A percentile compares a stretch with the other conserved stretches of the same genome.
These are phyloP conservation scores for Tenebrio molitor DNA, from an alignment of 1,140 invertebrate species.

Conservation along the genomic window DNA sequence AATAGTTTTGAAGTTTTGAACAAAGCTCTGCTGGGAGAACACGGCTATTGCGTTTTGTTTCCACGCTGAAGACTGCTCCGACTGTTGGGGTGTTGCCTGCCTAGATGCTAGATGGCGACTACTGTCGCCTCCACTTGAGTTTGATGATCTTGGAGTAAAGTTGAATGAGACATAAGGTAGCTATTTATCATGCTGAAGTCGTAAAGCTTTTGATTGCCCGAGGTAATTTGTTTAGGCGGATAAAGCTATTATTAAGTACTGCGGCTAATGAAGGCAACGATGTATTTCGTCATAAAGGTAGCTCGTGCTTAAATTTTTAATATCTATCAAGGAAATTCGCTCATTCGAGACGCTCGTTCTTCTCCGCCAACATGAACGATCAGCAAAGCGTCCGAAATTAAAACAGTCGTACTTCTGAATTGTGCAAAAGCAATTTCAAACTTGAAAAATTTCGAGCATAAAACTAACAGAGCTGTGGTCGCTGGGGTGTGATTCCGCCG, in stretches of 20 bases:
- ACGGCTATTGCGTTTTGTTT: conserved; percentile 11
- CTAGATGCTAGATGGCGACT: conserved; percentile 28
- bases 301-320: conserved; percentile 36
- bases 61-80: neutral
- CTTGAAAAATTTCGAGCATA: conserved; percentile 33
- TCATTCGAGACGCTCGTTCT: neutral
- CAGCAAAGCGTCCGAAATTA: neutral
- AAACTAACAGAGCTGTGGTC: conserved; percentile 32
- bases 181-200: conserved; percentile 44
- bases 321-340: neutral
- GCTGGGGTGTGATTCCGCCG: conserved; percentile 33
- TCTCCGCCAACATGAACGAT: too few relatives aligned
- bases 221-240: conserved; percentile 43
- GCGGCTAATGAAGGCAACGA: conserved; percentile 41
- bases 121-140: neutral
- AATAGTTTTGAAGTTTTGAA: conserved; percentile 21
- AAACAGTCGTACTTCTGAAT: conserved; percentile 3
- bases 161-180: conserved; percentile 34
- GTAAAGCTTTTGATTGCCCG: conserved; percentile 46
- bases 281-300: conserved; percentile 30
- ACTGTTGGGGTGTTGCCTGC: conserved; percentile 5
- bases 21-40: conserved; percentile 17
- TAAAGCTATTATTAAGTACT: conserved; percentile 41
- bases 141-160: conserved; percentile 25
- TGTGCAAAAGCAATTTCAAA: conserved; percentile 14